Evolutionary conservation across 2,888 invertebrate species (phyloP).

Genomic region (Colletes collaris): DNA sequence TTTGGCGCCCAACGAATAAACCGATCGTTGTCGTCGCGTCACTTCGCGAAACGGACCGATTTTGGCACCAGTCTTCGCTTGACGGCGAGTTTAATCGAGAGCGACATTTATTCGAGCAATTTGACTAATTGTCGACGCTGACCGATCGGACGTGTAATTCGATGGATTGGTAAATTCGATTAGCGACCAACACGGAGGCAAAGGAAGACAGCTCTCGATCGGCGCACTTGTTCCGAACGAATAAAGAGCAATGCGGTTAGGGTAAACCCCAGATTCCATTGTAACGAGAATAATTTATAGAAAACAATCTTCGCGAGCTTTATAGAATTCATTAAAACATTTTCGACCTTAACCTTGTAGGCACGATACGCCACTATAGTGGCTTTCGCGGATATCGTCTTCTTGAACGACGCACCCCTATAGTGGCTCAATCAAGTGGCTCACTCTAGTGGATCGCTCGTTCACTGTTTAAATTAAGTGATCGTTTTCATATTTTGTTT

Average conservation of each 20-base stretch:
- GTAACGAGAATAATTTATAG: no score
- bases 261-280: no score
- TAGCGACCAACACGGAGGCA: conserved; percentile 5
- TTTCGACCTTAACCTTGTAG: no score
- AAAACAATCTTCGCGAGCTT: no score
- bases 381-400: no score
- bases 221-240: neutral
- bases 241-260: neutral
- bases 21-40: conserved; percentile 18
- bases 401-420: no score
- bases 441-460: no score
- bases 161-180: conserved; percentile 35
- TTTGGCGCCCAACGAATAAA: conserved; percentile 17
- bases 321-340: no score
- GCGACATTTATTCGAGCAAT: conserved; percentile 33
- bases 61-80: neutral
- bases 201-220: neutral
- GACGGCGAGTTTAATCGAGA: conserved; percentile 29
- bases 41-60: conserved; percentile 15
- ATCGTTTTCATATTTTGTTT: no score
- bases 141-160: conserved; percentile 27
- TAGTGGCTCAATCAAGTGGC: no score
- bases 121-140: conserved; percentile 35
- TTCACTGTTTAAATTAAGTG: no score
- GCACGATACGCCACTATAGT: no score